phyloP scores from a whole-genome alignment of 2,888 invertebrate species.

The Empis livida region DNA sequence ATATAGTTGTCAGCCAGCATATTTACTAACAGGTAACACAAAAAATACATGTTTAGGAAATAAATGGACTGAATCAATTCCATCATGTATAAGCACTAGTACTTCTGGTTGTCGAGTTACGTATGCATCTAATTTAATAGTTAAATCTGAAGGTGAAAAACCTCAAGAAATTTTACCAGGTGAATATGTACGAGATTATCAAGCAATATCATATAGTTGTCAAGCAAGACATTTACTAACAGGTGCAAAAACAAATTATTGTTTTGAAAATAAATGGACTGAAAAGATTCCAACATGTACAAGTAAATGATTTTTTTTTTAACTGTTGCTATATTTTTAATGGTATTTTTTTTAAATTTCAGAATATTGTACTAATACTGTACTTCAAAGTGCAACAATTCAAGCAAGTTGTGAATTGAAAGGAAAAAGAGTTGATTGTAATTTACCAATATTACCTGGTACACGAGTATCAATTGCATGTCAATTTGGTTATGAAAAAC shows the following conservation, averaged over 20 bases:
- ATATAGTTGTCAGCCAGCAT: neutral
- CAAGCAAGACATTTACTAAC: neutral
- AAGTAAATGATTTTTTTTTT: neutral
- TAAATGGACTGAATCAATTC: neutral
- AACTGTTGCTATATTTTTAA: too few species aligned
- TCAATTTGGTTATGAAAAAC: neutral
- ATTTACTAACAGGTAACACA: neutral
- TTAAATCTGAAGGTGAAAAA: too few species aligned
- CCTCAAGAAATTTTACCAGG: too few species aligned
- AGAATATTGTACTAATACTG: conserved; percentile 1
- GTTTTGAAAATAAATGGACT: neutral
- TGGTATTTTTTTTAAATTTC: neutral
- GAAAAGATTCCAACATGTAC: conserved; percentile 2
- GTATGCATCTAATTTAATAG: too few species aligned
- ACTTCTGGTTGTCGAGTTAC: neutral
- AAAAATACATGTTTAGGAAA: neutral
- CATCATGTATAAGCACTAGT: conserved; percentile 4
- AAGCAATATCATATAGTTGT: neutral
- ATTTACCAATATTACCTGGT: neutral
- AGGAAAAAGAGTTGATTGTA: conserved; percentile 5
- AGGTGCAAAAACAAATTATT: neutral
- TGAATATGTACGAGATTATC: too few species aligned
- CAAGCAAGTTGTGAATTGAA: conserved; percentile 6
- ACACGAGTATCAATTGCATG: conserved; percentile 11
- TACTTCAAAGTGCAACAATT: neutral